Percentiles rank a stretch among this genome's conserved stretches.
Evolutionary conservation across 2,113 vertebrate species (phyloP).

Genomic region (Chamaea fasciata): DNA sequence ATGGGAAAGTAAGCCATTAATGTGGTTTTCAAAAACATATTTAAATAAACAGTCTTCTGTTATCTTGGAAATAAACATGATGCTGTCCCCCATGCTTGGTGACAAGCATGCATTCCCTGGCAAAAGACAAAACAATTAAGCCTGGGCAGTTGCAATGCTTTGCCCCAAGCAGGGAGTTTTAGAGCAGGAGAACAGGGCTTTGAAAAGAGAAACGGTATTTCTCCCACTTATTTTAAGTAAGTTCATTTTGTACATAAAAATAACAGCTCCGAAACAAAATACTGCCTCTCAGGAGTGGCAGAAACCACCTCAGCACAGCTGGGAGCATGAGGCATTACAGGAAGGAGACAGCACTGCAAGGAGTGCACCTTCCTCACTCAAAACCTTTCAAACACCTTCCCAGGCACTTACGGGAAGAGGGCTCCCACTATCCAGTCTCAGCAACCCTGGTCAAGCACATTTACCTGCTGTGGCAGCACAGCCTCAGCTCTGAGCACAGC

Average conservation of each 20-base stretch:
- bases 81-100: neutral
- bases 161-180: neutral
- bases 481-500: neutral
- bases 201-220: neutral
- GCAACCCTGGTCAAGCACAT: neutral
- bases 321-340: neutral
- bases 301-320: neutral
- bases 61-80: neutral
- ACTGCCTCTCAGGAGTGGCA: neutral
- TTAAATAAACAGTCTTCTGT: neutral
- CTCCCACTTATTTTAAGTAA: neutral
- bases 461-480: neutral
- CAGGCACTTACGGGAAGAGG: rapidly evolving
- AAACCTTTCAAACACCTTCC: neutral
- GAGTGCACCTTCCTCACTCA: neutral
- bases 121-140: neutral
- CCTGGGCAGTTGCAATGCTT: neutral
- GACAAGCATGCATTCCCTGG: neutral
- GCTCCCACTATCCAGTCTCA: neutral
- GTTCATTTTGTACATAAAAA: neutral
- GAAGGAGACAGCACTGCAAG: neutral
- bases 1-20: neutral
- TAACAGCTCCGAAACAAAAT: neutral
- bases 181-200: neutral
- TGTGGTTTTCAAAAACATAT: neutral